Percentiles rank a stretch among this genome's conserved stretches.
Evolutionary conservation across 53 echinoderm and acorn worm species (phyloP).

Genomic region (Arbacia lixula): DNA sequence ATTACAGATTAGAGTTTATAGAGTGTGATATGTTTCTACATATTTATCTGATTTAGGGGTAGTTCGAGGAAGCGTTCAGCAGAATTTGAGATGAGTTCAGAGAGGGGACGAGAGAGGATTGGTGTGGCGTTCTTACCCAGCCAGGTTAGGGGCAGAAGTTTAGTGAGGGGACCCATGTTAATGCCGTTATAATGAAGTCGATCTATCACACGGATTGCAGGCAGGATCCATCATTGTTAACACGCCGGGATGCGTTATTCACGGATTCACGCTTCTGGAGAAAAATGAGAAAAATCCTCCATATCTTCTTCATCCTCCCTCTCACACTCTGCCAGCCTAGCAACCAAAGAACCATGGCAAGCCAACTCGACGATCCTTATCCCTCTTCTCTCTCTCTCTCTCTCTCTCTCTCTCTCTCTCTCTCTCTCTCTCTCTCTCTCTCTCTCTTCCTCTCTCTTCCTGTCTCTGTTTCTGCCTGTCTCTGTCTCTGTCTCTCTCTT

Average conservation of each 20-base stretch:
- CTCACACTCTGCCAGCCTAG: too few species aligned
- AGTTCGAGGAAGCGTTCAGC: too few species aligned
- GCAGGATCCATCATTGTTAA: slow-evolving; percentile 49
- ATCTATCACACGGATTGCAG: slow-evolving; percentile 29
- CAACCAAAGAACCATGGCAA: background rate
- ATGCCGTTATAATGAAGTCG: slow-evolving; percentile 52
- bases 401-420: background rate
- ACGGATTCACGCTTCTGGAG: slow-evolving; percentile 42
- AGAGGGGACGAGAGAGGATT: too few species aligned
- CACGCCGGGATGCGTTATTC: slow-evolving; percentile 53
- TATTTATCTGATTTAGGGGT: too few species aligned
- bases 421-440: background rate
- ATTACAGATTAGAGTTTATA: too few species aligned
- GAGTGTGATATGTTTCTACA: too few species aligned
- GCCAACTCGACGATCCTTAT: background rate
- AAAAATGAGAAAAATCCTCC: background rate
- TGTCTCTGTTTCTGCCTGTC: background rate
- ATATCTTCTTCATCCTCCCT: too few species aligned
- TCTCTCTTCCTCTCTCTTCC: background rate
- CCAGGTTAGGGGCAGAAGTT: slow-evolving; percentile 13
- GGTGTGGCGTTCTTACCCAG: too few species aligned
- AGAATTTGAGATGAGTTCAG: too few species aligned
- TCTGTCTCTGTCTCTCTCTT: background rate
- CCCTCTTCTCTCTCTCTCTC: background rate
- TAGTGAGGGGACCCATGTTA: slow-evolving; percentile 21